These are phyloP conservation scores for Trichoplusia ni DNA, from an alignment of 1,140 invertebrate species.

Conservation along the genomic window DNA sequence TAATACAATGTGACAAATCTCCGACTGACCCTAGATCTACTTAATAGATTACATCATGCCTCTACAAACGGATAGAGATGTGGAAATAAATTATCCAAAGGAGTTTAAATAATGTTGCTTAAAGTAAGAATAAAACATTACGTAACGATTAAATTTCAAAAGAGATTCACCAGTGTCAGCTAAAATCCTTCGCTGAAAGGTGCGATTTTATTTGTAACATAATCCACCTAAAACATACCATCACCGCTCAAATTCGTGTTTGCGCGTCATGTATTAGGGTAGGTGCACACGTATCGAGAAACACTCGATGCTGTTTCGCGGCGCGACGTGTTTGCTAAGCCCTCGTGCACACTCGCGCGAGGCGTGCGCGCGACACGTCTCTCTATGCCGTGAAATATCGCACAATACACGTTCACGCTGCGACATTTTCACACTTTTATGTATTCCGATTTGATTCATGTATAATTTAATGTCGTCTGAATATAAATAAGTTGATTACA, in stretches of 20 bases:
- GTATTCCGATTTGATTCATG: conserved; percentile 31
- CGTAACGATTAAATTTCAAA: too few species aligned
- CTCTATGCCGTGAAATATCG: conserved; percentile 26
- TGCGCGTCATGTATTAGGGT: conserved; percentile 19
- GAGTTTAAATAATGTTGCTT: too few species aligned
- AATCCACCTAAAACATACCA: too few species aligned
- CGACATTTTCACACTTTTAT: conserved; percentile 32
- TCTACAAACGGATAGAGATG: conserved; percentile 6
- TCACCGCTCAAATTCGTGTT: conserved; percentile 11
- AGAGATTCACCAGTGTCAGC: too few species aligned
- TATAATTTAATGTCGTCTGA: conserved; percentile 33
- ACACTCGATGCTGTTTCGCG: conserved; percentile 21
- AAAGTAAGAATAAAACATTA: too few species aligned
- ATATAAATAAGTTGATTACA: conserved; percentile 31
- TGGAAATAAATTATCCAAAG: too few species aligned
- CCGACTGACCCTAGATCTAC: not conserved
- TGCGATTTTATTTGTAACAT: too few species aligned
- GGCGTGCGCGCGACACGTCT: conserved; percentile 32
- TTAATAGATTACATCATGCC: not conserved
- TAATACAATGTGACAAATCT: conserved; percentile 14
- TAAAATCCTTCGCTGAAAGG: not conserved
- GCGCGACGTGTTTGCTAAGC: conserved; percentile 26
- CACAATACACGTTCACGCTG: conserved; percentile 15
- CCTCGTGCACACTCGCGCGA: conserved; percentile 24
- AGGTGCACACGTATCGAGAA: conserved; percentile 15